Percentiles rank a stretch among this genome's conserved stretches.
Evolutionary conservation across 2,797 vertebrate genomes (phyloP).

Genomic region (Microctenopoma stevenorrisi): DNA sequence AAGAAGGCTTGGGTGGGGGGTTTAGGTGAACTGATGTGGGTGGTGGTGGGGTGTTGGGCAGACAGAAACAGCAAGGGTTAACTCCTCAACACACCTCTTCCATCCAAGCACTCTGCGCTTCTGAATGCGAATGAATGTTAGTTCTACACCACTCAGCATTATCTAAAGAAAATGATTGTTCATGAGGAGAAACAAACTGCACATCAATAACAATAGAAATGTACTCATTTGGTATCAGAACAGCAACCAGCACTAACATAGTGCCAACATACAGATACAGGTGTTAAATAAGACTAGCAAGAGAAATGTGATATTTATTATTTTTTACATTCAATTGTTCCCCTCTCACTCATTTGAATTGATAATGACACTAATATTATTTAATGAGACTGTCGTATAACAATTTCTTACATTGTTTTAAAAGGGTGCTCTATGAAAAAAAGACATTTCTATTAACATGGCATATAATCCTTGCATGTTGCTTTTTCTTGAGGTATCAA

Average conservation of each 20-base stretch:
- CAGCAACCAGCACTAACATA: conserved; percentile 14
- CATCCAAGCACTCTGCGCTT: conserved; percentile 57
- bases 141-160: conserved; percentile 55
- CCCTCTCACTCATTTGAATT: background rate
- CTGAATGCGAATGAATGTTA: conserved; percentile 59
- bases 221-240: conserved; percentile 11
- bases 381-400: background rate
- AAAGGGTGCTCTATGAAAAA: background rate
- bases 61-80: conserved; percentile 89
- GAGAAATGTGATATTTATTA: background rate
- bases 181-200: conserved; percentile 40
- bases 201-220: conserved; percentile 58
- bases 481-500: background rate
- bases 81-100: conserved; percentile 64
- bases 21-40: conserved; percentile 26
- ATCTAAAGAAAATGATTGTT: conserved; percentile 65
- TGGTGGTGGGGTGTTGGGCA: conserved; percentile 73
- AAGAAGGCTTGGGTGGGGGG: conserved; percentile 52
- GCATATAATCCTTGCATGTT: conserved; percentile 8
- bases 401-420: conserved; percentile 1
- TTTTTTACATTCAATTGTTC: background rate
- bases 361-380: background rate
- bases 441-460: background rate
- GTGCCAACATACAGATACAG: background rate
- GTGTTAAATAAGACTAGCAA: background rate